Conservation (phyloP, 1,140 invertebrate species). For the Penaeus indicus region DNA sequence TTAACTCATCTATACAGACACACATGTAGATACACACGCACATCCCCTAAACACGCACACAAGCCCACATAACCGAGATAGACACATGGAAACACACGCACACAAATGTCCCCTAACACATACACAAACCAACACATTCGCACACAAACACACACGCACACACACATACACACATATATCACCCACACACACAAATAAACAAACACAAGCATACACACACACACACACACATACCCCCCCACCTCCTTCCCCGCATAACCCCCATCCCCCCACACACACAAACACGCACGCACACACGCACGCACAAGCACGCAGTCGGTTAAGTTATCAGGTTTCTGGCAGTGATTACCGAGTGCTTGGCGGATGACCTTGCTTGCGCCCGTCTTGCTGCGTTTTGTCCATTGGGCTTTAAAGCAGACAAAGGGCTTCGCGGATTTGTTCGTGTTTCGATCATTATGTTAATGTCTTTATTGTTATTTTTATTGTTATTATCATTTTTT, state of each 20-base stretch:
- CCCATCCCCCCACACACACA: not conserved
- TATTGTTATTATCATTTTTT: too few relatives aligned
- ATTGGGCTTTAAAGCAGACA: too few relatives aligned
- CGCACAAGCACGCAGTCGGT: not conserved
- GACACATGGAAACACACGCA: not conserved
- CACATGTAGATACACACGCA: conserved; percentile 5
- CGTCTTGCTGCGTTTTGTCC: too few relatives aligned
- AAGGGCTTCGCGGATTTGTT: too few relatives aligned
- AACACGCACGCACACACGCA: conserved; percentile 12
- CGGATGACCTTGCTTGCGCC: not conserved
- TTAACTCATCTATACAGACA: not conserved
- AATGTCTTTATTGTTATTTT: too few relatives aligned
- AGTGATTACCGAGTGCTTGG: not conserved
- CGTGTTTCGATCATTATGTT: too few relatives aligned
- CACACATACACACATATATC: too few relatives aligned
- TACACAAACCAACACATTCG: not conserved
- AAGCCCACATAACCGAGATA: not conserved
- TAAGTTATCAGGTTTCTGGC: not conserved
- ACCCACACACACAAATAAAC: not conserved
- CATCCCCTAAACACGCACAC: not conserved
- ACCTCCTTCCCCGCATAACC: too few relatives aligned
- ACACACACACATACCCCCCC: too few relatives aligned
- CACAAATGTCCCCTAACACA: not conserved
- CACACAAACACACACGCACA: conserved; percentile 4
- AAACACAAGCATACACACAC: not conserved